Evolutionary conservation across 2,888 invertebrate genomes (phyloP).

Genomic region (Drosophila kanekoi): DNA sequence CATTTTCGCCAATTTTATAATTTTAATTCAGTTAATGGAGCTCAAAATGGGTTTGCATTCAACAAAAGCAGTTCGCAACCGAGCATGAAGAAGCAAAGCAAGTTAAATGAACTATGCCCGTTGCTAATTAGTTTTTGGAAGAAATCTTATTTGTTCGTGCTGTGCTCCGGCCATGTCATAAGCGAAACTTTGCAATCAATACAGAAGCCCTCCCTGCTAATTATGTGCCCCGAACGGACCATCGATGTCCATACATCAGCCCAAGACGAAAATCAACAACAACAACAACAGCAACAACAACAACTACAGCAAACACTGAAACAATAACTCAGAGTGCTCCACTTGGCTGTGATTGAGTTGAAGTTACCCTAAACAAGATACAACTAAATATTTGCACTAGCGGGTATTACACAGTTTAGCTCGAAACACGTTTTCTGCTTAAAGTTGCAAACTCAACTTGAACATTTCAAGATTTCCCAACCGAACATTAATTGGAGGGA

Average conservation of each 20-base stretch:
- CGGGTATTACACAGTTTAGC: too few species aligned
- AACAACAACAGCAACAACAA: constrained; percentile 10
- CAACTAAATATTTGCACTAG: background rate
- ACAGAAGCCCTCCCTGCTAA: constrained; percentile 49
- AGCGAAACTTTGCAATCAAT: constrained; percentile 60
- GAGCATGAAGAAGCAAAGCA: background rate
- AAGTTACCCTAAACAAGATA: constrained; percentile 8
- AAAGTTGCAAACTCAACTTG: too few species aligned
- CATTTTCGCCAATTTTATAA: constrained; percentile 30
- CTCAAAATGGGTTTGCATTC: constrained; percentile 4
- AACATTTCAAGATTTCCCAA: too few species aligned
- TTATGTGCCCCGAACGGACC: constrained; percentile 51
- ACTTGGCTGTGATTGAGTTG: background rate
- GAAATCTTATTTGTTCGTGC: constrained; percentile 71
- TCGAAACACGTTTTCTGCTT: too few species aligned
- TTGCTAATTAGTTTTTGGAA: constrained; percentile 72
- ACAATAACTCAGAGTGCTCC: background rate
- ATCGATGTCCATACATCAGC: constrained; percentile 17
- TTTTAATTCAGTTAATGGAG: constrained; percentile 54
- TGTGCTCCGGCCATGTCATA: constrained; percentile 49
- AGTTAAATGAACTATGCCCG: constrained; percentile 45
- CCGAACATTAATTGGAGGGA: too few species aligned
- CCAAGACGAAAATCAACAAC: constrained; percentile 10
- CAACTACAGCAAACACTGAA: background rate
- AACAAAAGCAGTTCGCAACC: too few species aligned